Evolutionary conservation across 2,888 invertebrate genomes (phyloP), one percentile per base, ranked within the genome.

Genomic region (Monopis laevigella): DNA sequence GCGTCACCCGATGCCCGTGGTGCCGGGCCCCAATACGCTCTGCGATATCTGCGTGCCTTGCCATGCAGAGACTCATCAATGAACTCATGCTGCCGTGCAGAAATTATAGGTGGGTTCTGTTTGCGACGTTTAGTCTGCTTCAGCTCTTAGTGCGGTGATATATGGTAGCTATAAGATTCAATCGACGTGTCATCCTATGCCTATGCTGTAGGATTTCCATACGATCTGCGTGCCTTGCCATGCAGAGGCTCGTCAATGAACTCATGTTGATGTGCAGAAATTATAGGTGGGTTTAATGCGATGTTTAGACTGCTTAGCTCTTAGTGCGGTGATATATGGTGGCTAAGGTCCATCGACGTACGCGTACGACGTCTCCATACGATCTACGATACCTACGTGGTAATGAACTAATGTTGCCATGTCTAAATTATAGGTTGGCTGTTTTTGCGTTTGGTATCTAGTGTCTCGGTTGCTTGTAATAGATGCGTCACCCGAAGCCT

Each of bases 381-480:
- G 80, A 4, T 62, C 74, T 0, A 75, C 78, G 0, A 77, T 77
- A 48, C 57, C 72, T 1, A 77, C 80, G 0, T 1, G 58, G 81
- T 54, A 78, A 75, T 40, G 77, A 80, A 27, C 60, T 82, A 4
- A 64, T 68, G 66, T 57, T 81, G 42, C 81, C 81, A 48, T 82
- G 81, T 55, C 56, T 80, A 47, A 81, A 81, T 51, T 75, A 75
- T 48, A 77, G 80, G 81, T 81, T n/a, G n/a, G n/a, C n/a, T n/a
- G n/a, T n/a, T n/a, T n/a, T n/a, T n/a, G n/a, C n/a, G n/a, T n/a
- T n/a, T n/a, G n/a, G n/a, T n/a, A n/a, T n/a, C n/a, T n/a, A n/a
- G n/a, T n/a, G n/a, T n/a, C n/a, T n/a, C n/a, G n/a, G n/a, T n/a
- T n/a, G n/a, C n/a, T n/a, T n/a, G n/a, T n/a, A n/a, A n/a, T n/a